These are phyloP conservation scores for Neotoma lepida DNA, from an alignment of 2,113 vertebrate species.

Conservation along the genomic window DNA sequence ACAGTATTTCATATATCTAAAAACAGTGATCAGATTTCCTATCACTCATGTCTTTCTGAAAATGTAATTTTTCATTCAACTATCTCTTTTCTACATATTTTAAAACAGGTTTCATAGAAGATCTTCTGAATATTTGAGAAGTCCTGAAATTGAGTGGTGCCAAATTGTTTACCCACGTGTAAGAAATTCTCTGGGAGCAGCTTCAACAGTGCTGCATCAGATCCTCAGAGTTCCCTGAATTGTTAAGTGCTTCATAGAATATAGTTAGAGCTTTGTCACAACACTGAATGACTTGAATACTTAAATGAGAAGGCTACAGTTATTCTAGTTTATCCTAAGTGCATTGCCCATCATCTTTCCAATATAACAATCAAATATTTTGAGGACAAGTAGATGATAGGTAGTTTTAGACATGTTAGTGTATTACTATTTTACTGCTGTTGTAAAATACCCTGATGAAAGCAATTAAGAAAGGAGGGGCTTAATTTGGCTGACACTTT, in stretches of 20 bases:
- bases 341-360: not conserved
- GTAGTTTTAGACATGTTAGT: not conserved
- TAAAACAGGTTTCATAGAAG: not conserved
- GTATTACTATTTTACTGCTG: not conserved
- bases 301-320: not conserved
- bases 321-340: not conserved
- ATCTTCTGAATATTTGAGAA: not conserved
- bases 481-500: not conserved
- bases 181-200: not conserved
- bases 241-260: not conserved
- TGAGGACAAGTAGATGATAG: not conserved
- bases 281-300: not conserved
- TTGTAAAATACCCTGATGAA: not conserved
- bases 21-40: not conserved
- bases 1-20: not conserved
- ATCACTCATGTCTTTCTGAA: not conserved
- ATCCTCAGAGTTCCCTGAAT: not conserved
- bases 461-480: not conserved
- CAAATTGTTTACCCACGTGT: not conserved
- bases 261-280: not conserved
- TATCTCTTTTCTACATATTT: not conserved
- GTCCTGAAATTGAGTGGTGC: not conserved
- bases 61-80: slow-evolving; percentile 29
- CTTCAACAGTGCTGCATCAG: not conserved
- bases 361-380: not conserved